Evolutionary conservation across 2,888 invertebrate species (phyloP).

Genomic region (Drosophila acutilabella): DNA sequence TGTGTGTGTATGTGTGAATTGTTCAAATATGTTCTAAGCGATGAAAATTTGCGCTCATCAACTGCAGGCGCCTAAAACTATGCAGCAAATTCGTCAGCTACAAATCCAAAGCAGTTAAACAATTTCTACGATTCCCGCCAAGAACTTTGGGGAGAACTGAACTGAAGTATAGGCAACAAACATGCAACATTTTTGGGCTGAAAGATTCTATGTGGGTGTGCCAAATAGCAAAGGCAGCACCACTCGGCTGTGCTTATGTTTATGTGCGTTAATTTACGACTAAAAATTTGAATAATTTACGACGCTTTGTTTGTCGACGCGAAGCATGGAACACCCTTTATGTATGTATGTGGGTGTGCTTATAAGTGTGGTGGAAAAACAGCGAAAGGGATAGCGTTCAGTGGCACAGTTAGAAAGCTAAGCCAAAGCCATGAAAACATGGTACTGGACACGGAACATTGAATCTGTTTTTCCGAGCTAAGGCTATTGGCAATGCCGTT

Average conservation of each 20-base stretch:
- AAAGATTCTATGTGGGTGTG: slow-evolving; percentile 53
- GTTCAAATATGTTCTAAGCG: not conserved
- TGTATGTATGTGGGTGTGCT: slow-evolving; percentile 7
- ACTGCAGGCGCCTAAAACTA: slow-evolving; percentile 32
- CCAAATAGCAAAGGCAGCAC: slow-evolving; percentile 43
- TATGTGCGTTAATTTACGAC: slow-evolving; percentile 77
- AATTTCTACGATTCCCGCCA: slow-evolving; percentile 45
- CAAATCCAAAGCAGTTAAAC: slow-evolving; percentile 18
- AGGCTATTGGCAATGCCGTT: slow-evolving; percentile 41
- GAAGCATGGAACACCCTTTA: slow-evolving; percentile 17
- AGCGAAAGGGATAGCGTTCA: slow-evolving; percentile 34
- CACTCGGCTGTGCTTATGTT: slow-evolving; percentile 66
- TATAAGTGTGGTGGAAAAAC: slow-evolving; percentile 24
- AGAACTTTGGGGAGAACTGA: slow-evolving; percentile 4
- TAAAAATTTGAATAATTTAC: slow-evolving; percentile 79
- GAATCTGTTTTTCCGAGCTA: slow-evolving; percentile 57
- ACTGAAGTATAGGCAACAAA: not conserved
- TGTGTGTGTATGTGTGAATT: not conserved
- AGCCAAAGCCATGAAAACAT: slow-evolving; percentile 47
- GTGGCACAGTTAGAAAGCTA: slow-evolving; percentile 29
- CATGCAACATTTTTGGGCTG: slow-evolving; percentile 34
- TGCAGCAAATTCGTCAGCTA: slow-evolving; percentile 34
- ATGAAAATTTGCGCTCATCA: slow-evolving; percentile 19
- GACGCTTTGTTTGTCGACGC: slow-evolving; percentile 52
- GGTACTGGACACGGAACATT: slow-evolving; percentile 63